Base-by-base conservation (phyloP, 2,888 invertebrate species). In the Julus scandinavius region DNA sequence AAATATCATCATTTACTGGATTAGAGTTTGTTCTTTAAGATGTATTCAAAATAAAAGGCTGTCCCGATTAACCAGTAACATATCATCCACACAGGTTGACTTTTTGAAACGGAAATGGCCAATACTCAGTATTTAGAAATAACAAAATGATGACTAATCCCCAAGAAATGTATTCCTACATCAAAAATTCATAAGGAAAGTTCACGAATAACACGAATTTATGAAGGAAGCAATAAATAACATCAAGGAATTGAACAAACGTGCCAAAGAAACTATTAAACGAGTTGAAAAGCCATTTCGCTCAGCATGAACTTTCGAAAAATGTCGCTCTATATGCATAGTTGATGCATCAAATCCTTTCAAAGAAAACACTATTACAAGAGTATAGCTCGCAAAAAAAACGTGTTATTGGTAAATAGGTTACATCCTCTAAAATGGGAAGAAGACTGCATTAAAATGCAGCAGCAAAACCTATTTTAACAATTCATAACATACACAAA, bases 241-340 rank as follows among this genome's bases (percentile, higher is more conserved):
- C 72, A 2, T 20, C 9, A 29, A 72, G 72, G 72, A 72, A 72
- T 11, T 29, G 29, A 5, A 72, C 20, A 72, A 29, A 72, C 72
- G 29, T 72, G 72, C 29, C 72, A 20, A 72, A 72, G 29, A 72
- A 72, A 72, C 72, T 11, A 72, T 9, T 17, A 54, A 54, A 54
- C 6, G 63, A 20, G 7, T 11, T 29, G 29, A 72, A 72, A 20
- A 72, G 9, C 11, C 9, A 20, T 29, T 20, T 72, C 29, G 29
- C 29, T 20, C 72, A 72, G 72, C 72, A 72, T 20, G 72, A 72
- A 54, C 54, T 72, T 20, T 72, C 29, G 29, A 20, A n/a, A 63
- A 63, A 63, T 63, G 63, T 29, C 29, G 72, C 72, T 72, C 72
- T 72, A 72, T 29, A 72, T 72, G 72, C 72, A 72, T 72, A 29